A percentile compares a stretch with the other conserved stretches of the same genome.
phyloP scores from a whole-genome alignment of 1,140 invertebrate species.

The Himalopsyche phryganea region DNA sequence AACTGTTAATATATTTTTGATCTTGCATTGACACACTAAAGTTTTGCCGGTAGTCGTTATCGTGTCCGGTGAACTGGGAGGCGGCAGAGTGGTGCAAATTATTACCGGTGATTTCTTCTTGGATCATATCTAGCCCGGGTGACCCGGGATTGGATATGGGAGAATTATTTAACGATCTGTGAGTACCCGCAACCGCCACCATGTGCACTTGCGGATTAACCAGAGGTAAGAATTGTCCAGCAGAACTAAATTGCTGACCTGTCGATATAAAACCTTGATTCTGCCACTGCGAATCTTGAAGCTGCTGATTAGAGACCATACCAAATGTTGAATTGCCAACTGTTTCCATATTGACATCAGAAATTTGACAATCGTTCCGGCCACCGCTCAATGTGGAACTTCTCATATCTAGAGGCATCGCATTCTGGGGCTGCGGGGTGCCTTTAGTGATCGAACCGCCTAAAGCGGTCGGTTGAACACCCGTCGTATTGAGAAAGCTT shows the following conservation, averaged over 20 bases:
- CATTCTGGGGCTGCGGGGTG: constrained; percentile 53
- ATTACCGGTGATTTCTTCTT: constrained; percentile 67
- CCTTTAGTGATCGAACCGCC: constrained; percentile 75
- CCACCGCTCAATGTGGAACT: constrained; percentile 36
- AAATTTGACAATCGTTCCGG: constrained; percentile 22
- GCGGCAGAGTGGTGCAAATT: constrained; percentile 20
- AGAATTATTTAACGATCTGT: constrained; percentile 57
- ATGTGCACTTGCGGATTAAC: constrained; percentile 46
- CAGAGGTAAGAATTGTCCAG: constrained; percentile 29
- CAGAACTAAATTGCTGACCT: constrained; percentile 14
- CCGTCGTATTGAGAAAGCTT: constrained; percentile 58
- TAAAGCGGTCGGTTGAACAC: constrained; percentile 26
- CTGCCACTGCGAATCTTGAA: constrained; percentile 12
- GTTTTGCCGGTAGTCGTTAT: constrained; percentile 5
- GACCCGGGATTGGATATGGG: constrained; percentile 60
- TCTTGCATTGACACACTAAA: constrained; percentile 6
- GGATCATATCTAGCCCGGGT: constrained; percentile 80
- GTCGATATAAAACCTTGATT: constrained; percentile 12
- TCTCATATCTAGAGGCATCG: constrained; percentile 51
- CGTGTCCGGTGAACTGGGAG: constrained; percentile 10
- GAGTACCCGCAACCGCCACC: constrained; percentile 41
- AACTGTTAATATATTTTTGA: constrained; percentile 18
- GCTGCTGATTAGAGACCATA: constrained; percentile 5
- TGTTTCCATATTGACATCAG: constrained; percentile 28
- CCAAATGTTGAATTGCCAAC: constrained; percentile 3